phyloP scores from a whole-genome alignment of 2,888 invertebrate species.

The Microctonus hyperodae region DNA sequence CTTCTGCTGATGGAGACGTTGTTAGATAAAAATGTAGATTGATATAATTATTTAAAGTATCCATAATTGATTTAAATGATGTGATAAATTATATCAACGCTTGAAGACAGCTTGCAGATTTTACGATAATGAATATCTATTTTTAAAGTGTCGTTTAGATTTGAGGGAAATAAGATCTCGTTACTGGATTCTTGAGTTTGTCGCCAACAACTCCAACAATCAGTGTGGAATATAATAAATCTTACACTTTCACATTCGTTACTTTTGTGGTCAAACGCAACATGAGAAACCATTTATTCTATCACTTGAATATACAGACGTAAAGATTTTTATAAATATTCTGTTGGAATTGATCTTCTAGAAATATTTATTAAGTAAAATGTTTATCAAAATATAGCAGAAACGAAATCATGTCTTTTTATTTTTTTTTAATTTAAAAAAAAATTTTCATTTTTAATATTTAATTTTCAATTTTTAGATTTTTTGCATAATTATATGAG shows the following conservation, averaged over 20 bases:
- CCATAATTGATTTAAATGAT: too few relatives aligned
- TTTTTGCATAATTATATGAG: too few relatives aligned
- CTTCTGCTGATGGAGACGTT: slow-evolving; percentile 22
- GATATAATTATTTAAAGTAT: slow-evolving; percentile 7
- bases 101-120: neutral
- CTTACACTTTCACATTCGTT: slow-evolving; percentile 40
- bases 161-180: slow-evolving; percentile 41
- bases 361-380: too few relatives aligned
- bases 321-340: too few relatives aligned
- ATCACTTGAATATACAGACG: slow-evolving; percentile 21
- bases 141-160: slow-evolving; percentile 24
- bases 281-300: slow-evolving; percentile 16
- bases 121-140: slow-evolving; percentile 35
- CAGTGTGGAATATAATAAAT: slow-evolving; percentile 37
- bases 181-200: slow-evolving; percentile 42
- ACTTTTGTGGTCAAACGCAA: slow-evolving; percentile 19
- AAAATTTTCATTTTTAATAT: too few relatives aligned
- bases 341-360: too few relatives aligned
- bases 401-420: too few relatives aligned
- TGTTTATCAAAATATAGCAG: too few relatives aligned
- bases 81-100: neutral
- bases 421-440: too few relatives aligned
- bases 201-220: slow-evolving; percentile 30
- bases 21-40: slow-evolving; percentile 19
- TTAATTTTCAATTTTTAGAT: too few relatives aligned